Percentiles rank a stretch among this genome's conserved stretches.
phyloP scores from a whole-genome alignment of 2,113 vertebrate genomes.

The Oncorhynchus kisutch region DNA sequence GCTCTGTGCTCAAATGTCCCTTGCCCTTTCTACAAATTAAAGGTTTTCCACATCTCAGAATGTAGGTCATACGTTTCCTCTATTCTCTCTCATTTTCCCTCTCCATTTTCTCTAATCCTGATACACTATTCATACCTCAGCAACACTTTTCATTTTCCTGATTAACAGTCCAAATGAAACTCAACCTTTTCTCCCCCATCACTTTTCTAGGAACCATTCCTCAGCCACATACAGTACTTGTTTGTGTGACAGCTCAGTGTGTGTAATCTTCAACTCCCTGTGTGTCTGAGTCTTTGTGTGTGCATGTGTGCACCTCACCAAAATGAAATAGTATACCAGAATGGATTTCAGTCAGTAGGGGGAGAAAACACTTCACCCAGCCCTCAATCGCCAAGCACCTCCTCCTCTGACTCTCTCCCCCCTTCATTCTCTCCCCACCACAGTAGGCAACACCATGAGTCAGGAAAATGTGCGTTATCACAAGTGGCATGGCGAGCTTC shows the following conservation, averaged over 20 bases:
- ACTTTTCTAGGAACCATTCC: constrained; percentile 3
- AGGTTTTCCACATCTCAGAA: neutral
- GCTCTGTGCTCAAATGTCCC: too few relatives aligned
- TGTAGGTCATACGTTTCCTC: neutral
- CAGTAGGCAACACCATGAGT: constrained; percentile 61
- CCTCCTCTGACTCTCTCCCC: constrained; percentile 13
- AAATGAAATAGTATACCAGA: constrained; percentile 41
- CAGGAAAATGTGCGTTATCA: constrained; percentile 53
- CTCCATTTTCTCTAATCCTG: neutral
- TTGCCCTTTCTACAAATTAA: neutral
- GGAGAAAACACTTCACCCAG: constrained; percentile 64
- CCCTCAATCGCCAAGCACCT: constrained; percentile 33
- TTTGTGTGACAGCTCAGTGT: neutral
- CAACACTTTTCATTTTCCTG: neutral
- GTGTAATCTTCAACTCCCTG: neutral
- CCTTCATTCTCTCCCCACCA: constrained; percentile 54
- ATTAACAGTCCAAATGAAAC: neutral
- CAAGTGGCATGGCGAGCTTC: constrained; percentile 34
- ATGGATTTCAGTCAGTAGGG: constrained; percentile 60
- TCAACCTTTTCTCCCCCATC: neutral
- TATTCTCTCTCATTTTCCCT: neutral
- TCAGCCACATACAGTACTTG: neutral
- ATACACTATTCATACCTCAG: neutral
- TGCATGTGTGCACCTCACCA: constrained; percentile 12
- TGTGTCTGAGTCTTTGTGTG: constrained; percentile 15